Conservation (phyloP, 2,888 invertebrate genomes). For the Athalia rosae region DNA sequence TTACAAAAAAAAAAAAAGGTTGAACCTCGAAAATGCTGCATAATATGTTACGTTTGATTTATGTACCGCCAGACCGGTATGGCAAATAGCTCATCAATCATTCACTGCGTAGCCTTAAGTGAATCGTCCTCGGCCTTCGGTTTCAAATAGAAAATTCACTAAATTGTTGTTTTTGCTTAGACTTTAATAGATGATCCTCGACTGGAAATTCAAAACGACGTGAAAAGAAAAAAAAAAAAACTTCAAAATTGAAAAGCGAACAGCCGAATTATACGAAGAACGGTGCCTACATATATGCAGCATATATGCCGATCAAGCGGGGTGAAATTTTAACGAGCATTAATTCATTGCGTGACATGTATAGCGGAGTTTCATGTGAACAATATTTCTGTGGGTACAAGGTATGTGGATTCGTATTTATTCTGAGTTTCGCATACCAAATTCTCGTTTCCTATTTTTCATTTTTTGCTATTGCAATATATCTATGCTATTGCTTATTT, state of each 20-base stretch:
- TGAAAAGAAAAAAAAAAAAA: background rate
- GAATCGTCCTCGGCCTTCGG: slow-evolving; percentile 29
- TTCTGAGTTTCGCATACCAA: no score
- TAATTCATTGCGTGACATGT: no score
- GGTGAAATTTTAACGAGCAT: no score
- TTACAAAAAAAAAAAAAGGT: slow-evolving; percentile 13
- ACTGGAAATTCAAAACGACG: background rate
- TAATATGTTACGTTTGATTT: slow-evolving; percentile 40
- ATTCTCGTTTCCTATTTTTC: no score
- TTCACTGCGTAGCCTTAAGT: slow-evolving; percentile 15
- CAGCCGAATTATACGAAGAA: slow-evolving; percentile 3
- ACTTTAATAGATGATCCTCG: slow-evolving; percentile 11
- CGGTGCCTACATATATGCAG: background rate
- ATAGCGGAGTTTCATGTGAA: no score
- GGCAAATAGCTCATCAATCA: slow-evolving; percentile 42
- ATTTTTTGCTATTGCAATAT: no score
- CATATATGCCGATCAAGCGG: no score
- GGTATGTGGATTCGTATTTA: no score
- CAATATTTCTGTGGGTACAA: no score
- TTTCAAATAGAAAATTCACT: slow-evolving; percentile 18
- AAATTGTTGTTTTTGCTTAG: slow-evolving; percentile 20
- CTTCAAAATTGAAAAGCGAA: background rate
- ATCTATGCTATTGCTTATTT: no score
- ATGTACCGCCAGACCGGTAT: slow-evolving; percentile 28
- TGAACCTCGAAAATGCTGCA: slow-evolving; percentile 27